Base-by-base conservation (phyloP, 2,113 vertebrate species). In the Alectura lathami region DNA sequence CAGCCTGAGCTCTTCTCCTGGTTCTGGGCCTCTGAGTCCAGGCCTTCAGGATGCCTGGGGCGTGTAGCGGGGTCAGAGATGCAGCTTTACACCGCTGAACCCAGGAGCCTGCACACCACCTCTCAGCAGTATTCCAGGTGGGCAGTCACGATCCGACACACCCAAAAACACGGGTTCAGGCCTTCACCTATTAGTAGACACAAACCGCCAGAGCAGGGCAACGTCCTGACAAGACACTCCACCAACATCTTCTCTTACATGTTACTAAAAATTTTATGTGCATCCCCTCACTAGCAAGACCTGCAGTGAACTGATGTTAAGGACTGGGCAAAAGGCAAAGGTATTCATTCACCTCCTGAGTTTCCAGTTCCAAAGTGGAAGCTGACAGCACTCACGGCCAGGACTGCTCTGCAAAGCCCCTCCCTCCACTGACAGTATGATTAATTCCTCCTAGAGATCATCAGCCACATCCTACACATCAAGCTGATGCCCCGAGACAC, bases 321-420 rank as follows among this genome's bases (percentile, higher is more conserved):
- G 73, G 91, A 36, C 29, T 22, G 22, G 56, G 64, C n/a, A n/a
- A n/a, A n/a, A 83, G 83, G 88, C 69, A 90, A 81, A 84, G 69
- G n/a, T 24, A 60, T 70, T 91, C 60, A 56, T 57, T 88, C 36
- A 56, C 43, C 20, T 13, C 5, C 62, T 53, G 83, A 89, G 85
- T 50, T 93, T 72, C 54, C 84, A 95, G 88, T 36, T 86, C 91
- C 88, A 48, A 72, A 79, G 8, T 72, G 21, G 45, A 67, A 54
- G 74, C 36, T 51, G 29, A 13, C 82, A 75, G 10, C 26, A 93
- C 84, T 50, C 53, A 75, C n/a, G 86, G 91, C 86, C 70, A 92
- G 86, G 67, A 45, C 69, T 34, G 29, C 53, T 68, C 20, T 54
- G 51, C 79, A 88, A 83, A 91, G 83, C 82, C 66, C 30, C 63